phyloP scores from a whole-genome alignment of 2,888 invertebrate genomes.

The Julus scanicus region DNA sequence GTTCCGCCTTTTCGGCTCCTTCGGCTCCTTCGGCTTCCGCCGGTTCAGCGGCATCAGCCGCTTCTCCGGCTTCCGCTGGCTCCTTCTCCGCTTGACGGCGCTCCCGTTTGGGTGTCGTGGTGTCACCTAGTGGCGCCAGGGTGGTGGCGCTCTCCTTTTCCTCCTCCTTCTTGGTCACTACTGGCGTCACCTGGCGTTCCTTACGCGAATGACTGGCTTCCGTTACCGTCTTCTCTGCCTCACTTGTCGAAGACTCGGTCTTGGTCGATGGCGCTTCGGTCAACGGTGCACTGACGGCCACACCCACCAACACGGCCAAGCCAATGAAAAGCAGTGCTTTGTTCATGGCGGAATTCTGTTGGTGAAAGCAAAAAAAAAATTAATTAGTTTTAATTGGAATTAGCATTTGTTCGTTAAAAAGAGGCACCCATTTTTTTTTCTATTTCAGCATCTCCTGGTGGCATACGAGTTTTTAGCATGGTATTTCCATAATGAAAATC shows the following conservation, averaged over 20 bases:
- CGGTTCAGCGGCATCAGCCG: not conserved
- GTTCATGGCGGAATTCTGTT: constrained; percentile 3
- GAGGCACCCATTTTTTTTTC: not conserved
- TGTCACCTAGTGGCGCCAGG: not conserved
- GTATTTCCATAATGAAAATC: too few relatives aligned
- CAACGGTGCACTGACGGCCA: not conserved
- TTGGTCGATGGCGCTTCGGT: not conserved
- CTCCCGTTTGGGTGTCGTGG: not conserved
- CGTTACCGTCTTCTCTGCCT: not conserved
- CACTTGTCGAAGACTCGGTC: not conserved
- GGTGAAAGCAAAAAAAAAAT: not conserved
- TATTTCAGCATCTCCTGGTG: too few relatives aligned
- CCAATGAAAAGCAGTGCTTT: constrained; percentile 26
- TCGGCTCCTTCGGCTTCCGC: not conserved
- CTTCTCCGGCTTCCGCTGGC: not conserved
- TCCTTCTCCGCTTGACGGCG: not conserved
- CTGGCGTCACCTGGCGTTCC: not conserved
- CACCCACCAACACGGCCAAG: not conserved
- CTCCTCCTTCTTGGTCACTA: constrained; percentile 28
- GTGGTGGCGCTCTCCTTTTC: constrained; percentile 2
- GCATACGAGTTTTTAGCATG: too few relatives aligned
- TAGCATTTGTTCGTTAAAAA: not conserved
- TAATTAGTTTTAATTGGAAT: not conserved
- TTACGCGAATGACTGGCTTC: not conserved
- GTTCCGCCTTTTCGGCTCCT: not conserved